Percentiles rank a stretch among this genome's conserved stretches.
Conservation (phyloP, 2,113 vertebrate genomes). For the Spea multiplicata region DNA sequence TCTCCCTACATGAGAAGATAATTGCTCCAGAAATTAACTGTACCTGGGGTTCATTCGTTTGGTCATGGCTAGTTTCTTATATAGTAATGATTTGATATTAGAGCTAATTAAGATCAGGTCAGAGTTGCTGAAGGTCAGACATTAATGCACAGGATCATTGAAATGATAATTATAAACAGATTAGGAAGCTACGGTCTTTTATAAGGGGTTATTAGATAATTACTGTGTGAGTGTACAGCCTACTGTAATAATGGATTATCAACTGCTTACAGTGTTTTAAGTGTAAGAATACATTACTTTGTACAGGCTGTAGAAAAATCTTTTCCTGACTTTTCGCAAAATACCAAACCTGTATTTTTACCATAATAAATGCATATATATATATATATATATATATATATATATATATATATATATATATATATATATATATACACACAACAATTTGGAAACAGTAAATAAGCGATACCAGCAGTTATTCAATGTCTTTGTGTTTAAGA, state of each 20-base stretch:
- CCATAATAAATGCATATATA: neutral
- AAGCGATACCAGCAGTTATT: no score
- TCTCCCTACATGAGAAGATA: constrained; percentile 99
- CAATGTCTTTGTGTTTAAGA: no score
- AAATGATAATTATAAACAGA: constrained; percentile 99
- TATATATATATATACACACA: no score
- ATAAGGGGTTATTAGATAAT: constrained; percentile 94
- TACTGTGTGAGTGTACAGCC: constrained; percentile 84
- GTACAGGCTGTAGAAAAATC: constrained; percentile 66
- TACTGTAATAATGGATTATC: constrained; percentile 91
- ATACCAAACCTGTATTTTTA: neutral
- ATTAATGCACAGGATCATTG: constrained; percentile 96
- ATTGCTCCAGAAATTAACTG: constrained; percentile 98
- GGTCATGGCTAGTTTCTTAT: constrained; percentile 99
- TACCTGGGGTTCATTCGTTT: constrained; percentile 99
- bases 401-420: neutral
- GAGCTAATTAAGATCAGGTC: constrained; percentile 98
- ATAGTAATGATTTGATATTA: constrained; percentile 95
- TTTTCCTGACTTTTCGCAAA: neutral
- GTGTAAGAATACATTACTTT: constrained; percentile 71
- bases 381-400: neutral
- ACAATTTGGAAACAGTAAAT: no score
- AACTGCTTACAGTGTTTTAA: constrained; percentile 72
- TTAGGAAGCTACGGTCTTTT: constrained; percentile 98
- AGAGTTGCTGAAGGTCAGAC: constrained; percentile 99